Evolutionary conservation across 2,113 vertebrate species (phyloP), one percentile per base, ranked within the genome.

Genomic region (Campylorhamphus procurvoides): DNA sequence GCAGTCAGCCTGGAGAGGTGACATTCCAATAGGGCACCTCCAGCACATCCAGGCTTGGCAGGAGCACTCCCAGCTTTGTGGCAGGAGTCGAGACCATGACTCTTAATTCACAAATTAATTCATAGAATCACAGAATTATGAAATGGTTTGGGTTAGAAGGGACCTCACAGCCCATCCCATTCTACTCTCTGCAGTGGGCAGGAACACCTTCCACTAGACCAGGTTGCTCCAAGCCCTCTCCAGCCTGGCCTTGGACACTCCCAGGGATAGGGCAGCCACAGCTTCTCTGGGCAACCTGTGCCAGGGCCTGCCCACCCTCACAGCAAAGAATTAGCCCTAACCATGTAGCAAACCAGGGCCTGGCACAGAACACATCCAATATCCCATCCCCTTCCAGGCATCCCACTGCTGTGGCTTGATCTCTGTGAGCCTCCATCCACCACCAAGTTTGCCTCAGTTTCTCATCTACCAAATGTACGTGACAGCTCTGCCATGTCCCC

Each of bases 211-310:
- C 35, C 63, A 42, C 56, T 1, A 0, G 1, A 63, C 35, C 63
- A 63, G 40, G 79, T 0, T 49, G 40, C 14, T 63, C 87, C 79
- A 20, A 46, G 3, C 39, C 12, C 18, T 0, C 0, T 20, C 69
- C 53, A 67, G 0, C 53, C 87, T 74, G 46, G 18, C 69, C 69
- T 55, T 29, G 79, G 31, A 0, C 87, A 49, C 47, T 83, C 0
- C 40, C 72, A 63, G 63, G 56, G 40, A 55, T 76, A 55, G 37
- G n/a, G 16, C 77, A 82, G 68, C 60, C 77, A 24, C 46, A 82
- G 53, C 77, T 74, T 0, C 77, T 74, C 60, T 52, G 68, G 46
- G 37, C 47, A 49, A 9, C 62, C 71, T 76, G 78, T 62, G 71
- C 71, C 87, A 83, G 71, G 53, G 7, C n/a, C 62, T 76, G 1